Evolutionary conservation across 2,888 invertebrate genomes (phyloP), one percentile per base, ranked within the genome.

Genomic region (Parnassius apollo): DNA sequence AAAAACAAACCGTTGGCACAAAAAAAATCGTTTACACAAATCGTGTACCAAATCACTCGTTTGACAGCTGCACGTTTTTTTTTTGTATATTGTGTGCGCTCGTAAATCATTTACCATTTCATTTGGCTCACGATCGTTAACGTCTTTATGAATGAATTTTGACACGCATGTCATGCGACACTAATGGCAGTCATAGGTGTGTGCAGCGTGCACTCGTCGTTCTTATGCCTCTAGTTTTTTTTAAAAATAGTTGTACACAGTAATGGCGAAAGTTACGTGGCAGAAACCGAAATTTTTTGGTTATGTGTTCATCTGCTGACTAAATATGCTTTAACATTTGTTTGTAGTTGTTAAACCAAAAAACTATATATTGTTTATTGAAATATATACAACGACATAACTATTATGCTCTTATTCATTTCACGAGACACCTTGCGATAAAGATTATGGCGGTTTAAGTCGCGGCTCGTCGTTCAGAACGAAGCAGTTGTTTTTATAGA

Each of bases 111-210:
- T 9, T 42, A 9, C 54, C 59, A 53, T 62, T 18, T 53, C 53
- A 52, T 18, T 42, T 56, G 9, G 18, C 59, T n/a, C 51, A 35
- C 54, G 53, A 56, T 45, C 52, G 56, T 64, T 50, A 51, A 57
- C 56, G 42, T 55, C 42, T 57, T 59, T 59, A 56, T 64, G 63
- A 64, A 64, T 64, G 63, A 59, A 59, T 62, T 59, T 45, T 55
- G 58, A 59, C 59, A 59, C 49, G 58, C 62, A 35, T 59, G 62
- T 59, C 58, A 55, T 18, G 12, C 12, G 53, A 44, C 62, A 51
- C 55, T 59, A 51, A 42, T 18, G 59, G 13, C 62, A 53, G 42
- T 25, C 25, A 25, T 25, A 10, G 44, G 44, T 44, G 44, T 11
- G 44, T 44, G 44, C 7, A 18, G 18, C 22, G 53, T 44, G 42